A percentile compares a stretch with the other conserved stretches of the same genome.
phyloP scores from a whole-genome alignment of 2,113 vertebrate species.

The Prietella phreatophila region DNA sequence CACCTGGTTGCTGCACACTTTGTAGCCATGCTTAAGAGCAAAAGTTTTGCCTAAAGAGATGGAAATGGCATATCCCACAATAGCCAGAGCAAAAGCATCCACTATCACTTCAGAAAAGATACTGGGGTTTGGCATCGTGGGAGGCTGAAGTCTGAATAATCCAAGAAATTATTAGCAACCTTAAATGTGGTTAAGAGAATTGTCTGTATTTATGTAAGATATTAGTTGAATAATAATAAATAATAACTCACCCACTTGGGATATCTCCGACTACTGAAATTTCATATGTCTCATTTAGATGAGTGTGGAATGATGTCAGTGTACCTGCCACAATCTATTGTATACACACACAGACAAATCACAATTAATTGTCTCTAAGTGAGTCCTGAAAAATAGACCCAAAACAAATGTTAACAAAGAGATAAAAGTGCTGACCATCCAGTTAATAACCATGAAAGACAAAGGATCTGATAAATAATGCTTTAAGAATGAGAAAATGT shows the following conservation, averaged over 20 bases:
- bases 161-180: not conserved
- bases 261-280: slow-evolving; percentile 86
- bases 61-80: slow-evolving; percentile 91
- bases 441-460: not conserved
- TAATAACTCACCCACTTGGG: slow-evolving; percentile 81
- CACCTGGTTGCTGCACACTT: slow-evolving; percentile 96
- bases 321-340: slow-evolving; percentile 85
- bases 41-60: slow-evolving; percentile 97
- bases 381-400: not conserved
- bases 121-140: slow-evolving; percentile 67
- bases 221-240: not conserved
- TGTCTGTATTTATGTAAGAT: not conserved
- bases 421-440: not conserved
- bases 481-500: not conserved
- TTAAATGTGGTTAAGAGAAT: not conserved
- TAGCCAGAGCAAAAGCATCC: slow-evolving; percentile 88
- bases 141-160: slow-evolving; percentile 76
- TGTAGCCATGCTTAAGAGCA: slow-evolving; percentile 91
- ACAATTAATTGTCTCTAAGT: not conserved
- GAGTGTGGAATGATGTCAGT: slow-evolving; percentile 75
- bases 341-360: slow-evolving; percentile 6
- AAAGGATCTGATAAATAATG: not conserved
- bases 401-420: not conserved
- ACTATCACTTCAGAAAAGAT: slow-evolving; percentile 78
- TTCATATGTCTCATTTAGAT: slow-evolving; percentile 70